phyloP scores from a whole-genome alignment of 2,888 invertebrate genomes.

The Drosophila mayaguana region DNA sequence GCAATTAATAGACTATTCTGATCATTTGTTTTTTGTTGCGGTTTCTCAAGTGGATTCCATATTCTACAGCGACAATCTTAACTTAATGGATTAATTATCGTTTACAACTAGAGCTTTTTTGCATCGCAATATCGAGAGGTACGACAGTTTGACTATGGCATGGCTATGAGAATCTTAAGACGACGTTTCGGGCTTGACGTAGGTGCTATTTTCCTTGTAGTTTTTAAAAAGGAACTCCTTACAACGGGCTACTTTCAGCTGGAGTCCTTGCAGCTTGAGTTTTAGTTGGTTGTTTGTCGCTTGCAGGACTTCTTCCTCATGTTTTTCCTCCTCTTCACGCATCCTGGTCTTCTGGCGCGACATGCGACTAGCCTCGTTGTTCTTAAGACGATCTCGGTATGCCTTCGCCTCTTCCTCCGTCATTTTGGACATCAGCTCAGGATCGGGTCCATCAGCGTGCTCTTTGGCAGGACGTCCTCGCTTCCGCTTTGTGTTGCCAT shows the following conservation, averaged over 20 bases:
- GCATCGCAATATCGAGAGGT: constrained; percentile 59
- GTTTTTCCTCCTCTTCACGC: constrained; percentile 73
- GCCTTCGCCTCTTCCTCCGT: constrained; percentile 72
- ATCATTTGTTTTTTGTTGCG: constrained; percentile 31
- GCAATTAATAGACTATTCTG: constrained; percentile 23
- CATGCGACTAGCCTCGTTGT: constrained; percentile 83
- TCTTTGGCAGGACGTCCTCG: constrained; percentile 82
- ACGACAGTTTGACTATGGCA: constrained; percentile 56
- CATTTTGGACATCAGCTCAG: constrained; percentile 61
- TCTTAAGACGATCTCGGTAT: constrained; percentile 80
- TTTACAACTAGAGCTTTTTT: constrained; percentile 41
- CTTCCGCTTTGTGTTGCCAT: constrained; percentile 56
- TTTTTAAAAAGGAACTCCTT: constrained; percentile 27
- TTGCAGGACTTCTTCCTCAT: constrained; percentile 55
- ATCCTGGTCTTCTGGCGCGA: constrained; percentile 82
- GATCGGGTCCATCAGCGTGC: constrained; percentile 83
- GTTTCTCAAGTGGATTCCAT: constrained; percentile 14
- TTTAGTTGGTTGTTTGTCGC: constrained; percentile 27
- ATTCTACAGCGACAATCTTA: constrained; percentile 62
- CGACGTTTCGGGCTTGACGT: constrained; percentile 54
- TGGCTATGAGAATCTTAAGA: constrained; percentile 66
- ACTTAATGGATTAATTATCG: constrained; percentile 37
- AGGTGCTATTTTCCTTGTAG: constrained; percentile 55
- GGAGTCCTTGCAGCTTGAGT: neutral
- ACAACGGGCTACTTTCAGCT: neutral